Conservation (phyloP, 2,113 vertebrate species). For the Stigmatopora nigra region DNA sequence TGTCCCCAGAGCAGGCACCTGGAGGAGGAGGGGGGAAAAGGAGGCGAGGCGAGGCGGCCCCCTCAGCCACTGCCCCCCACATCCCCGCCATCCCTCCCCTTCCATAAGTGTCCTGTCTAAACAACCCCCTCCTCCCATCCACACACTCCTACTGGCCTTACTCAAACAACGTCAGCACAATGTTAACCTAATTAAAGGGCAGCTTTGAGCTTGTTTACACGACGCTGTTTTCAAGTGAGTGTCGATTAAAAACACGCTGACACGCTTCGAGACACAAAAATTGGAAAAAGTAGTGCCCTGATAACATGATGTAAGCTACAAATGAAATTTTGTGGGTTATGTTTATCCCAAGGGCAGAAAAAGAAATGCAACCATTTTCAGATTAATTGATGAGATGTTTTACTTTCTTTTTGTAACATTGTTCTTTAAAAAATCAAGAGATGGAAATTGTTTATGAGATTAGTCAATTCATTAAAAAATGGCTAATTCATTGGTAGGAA, state of each 20-base stretch:
- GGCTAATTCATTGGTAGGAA: no score
- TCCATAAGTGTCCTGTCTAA: background rate
- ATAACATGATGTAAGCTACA: background rate
- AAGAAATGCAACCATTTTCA: no score
- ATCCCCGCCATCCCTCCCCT: background rate
- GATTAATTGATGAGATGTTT: no score
- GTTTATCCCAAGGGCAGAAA: no score
- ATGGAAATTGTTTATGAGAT: no score
- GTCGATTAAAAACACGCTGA: background rate
- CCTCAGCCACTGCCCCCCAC: slow-evolving; percentile 57
- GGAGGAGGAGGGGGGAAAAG: slow-evolving; percentile 5
- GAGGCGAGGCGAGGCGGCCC: slow-evolving; percentile 29
- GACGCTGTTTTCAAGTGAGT: background rate
- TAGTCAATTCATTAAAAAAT: no score
- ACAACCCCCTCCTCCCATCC: background rate
- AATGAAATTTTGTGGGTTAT: background rate
- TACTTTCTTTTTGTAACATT: no score
- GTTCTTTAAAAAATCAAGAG: no score
- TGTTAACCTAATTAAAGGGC: background rate
- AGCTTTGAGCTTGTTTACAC: background rate
- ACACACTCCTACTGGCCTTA: background rate
- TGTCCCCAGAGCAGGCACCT: slow-evolving; percentile 69
- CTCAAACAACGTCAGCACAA: background rate
- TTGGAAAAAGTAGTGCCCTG: background rate
- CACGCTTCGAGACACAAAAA: background rate